Conservation (phyloP, 2,888 invertebrate genomes). For the Cosmopolites sordidus region DNA sequence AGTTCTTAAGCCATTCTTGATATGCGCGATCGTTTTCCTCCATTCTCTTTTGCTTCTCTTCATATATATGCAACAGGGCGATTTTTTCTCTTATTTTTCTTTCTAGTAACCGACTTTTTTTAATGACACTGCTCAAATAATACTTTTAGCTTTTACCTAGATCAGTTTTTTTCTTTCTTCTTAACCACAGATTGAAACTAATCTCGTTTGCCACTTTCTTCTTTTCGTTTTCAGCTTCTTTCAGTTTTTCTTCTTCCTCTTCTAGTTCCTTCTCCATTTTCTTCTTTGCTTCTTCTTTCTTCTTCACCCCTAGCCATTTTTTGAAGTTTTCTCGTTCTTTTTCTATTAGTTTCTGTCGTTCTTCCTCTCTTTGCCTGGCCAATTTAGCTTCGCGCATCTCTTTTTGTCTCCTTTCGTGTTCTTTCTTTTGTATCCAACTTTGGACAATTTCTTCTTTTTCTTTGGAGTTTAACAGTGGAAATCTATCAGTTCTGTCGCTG, state of each 20-base stretch:
- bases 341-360: slow-evolving; percentile 42
- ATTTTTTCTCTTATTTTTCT: slow-evolving; percentile 42
- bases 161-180: slow-evolving; percentile 56
- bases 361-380: slow-evolving; percentile 40
- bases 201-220: slow-evolving; percentile 39
- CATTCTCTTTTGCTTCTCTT: slow-evolving; percentile 54
- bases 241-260: slow-evolving; percentile 40
- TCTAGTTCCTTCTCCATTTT: slow-evolving; percentile 49
- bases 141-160: slow-evolving; percentile 48
- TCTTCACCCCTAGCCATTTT: slow-evolving; percentile 51
- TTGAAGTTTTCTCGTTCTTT: slow-evolving; percentile 48
- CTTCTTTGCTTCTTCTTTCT: slow-evolving; percentile 39
- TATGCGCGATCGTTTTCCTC: slow-evolving; percentile 57
- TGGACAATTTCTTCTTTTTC: slow-evolving; percentile 32
- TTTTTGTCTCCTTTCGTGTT: slow-evolving; percentile 38
- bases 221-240: slow-evolving; percentile 41
- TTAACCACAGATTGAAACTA: slow-evolving; percentile 51
- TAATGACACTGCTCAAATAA: neutral
- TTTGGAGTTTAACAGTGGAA: slow-evolving; percentile 22
- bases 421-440: slow-evolving; percentile 50
- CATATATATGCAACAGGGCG: slow-evolving; percentile 49
- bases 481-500: slow-evolving; percentile 21
- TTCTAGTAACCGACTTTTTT: slow-evolving; percentile 32
- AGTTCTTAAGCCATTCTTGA: slow-evolving; percentile 58
- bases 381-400: slow-evolving; percentile 35